Base-by-base conservation (phyloP, 1,140 invertebrate genomes). In the Ctenoplectra terminalis region DNA sequence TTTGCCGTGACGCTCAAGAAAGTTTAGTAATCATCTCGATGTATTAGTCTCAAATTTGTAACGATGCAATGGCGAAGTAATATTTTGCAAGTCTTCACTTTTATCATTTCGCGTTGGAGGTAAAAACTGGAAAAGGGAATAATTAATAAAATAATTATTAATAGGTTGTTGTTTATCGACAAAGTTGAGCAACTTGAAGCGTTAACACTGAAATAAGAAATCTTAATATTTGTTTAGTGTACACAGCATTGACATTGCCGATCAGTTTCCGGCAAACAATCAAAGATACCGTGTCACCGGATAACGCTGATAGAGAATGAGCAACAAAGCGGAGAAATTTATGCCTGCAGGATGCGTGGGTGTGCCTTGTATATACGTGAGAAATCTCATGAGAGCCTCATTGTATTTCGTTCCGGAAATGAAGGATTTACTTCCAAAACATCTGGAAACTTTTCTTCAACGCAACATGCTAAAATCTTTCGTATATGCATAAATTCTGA, bases 171-270 rank as follows among this genome's bases (percentile, higher is more conserved):
- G 7, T 8, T 23, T n/a, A 23, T n/a, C 0, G 5, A 23, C 2
- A 0, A 56, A 26, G 9, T 11, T 1, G 0, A 15, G 3, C 11
- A 48, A 3, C 11, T 48, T 17, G 0, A 31, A 58, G 2, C 11
- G 5, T 37, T 43, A 26, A 43, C 7, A 6, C 9, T 66, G 2
- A 26, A 26, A 43, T 66, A 29, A 15, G 37, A 40, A 23, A 66
- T 43, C 0, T 66, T n/a, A 23, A 26, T 8, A 26, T 69, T n/a
- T 23, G 11, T n/a, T 9, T 13, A 69, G 20, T 52, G 34, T 15
- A 69, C 31, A 50, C 83, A 79, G 37, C 85, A 86, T 87, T 87
- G 85, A 83, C 81, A 87, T 87, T 83, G 75, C 23, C n/a, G 13
- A 20, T 17, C 20, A 34, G 54, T 63, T 80, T 86, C 81, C 60